Base-by-base conservation (phyloP, 2,888 invertebrate species). In the Patella ulyssiponensis region DNA sequence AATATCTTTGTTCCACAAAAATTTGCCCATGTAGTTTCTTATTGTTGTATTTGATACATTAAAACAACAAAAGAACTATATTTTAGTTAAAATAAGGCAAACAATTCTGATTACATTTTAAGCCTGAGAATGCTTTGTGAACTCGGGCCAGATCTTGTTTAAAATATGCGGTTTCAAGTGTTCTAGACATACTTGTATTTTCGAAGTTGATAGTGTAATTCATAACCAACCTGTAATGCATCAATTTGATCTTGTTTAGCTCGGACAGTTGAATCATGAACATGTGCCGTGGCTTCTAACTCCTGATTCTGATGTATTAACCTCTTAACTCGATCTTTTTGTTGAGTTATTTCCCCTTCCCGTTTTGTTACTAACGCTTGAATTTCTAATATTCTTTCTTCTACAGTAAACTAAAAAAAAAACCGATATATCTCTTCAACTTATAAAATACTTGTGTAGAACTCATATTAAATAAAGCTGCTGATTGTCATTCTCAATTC, bases 161-260 rank as follows among this genome's bases (percentile, higher is more conserved):
- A 15, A 84, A 81, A 69, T 83, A 84, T n/a, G 84, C 80, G 44
- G 80, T 81, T 9, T 44, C 44, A 44, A 44, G 1, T 44, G 44
- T 9, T 44, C 7, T 44, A 7, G 44, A 44, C 3, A 44, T 33
- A 33, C 7, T 33, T n/a, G n/a, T n/a, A n/a, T n/a, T n/a, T n/a
- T n/a, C n/a, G n/a, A n/a, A n/a, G n/a, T n/a, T n/a, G n/a, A 33
- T 33, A 33, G 44, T 44, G 9, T 44, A 44, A 44, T 44, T 9
- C 9, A 44, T 44, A 44, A 9, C 9, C 73, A 79, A 89, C 89
- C 87, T 89, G 87, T 44, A 89, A 80, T 23, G 84, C 77, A 11
- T 87, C 87, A 4, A 88, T 77, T 77, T 89, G 87, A 70, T 88
- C 87, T 27, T 85, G 82, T 71, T 85, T 86, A 15, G 85, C 82